Base-by-base conservation (phyloP, 2,797 vertebrate genomes). In the Botia almorhae region DNA sequence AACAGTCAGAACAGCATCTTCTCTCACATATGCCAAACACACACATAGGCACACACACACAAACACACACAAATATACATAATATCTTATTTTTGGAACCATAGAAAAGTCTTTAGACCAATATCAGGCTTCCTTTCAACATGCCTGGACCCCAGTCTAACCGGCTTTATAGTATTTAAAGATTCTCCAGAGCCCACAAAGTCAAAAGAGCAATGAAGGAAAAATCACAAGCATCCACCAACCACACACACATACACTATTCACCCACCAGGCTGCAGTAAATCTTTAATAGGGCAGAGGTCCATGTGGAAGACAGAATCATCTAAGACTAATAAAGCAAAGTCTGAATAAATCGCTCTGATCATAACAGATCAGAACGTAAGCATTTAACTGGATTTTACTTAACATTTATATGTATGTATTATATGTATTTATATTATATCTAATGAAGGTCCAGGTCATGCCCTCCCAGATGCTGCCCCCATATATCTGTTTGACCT, bases 201-300 rank as follows among this genome's bases (percentile, higher is more conserved):
- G 93, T 90, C 93, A 89, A 93, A 93, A 93, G 93, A 91, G 92
- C 91, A 92, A 91, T 89, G 90, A 89, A 89, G 89, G 83, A 88
- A 93, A 93, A 93, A 92, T 87, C 89, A 87, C 56, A 92, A 90
- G 91, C 90, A 92, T 93, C 90, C 88, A 78, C 90, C 94, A 92
- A 92, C 89, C 90, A 89, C 92, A 93, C 88, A 92, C 88, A 89
- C 93, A 93, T 94, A 93, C 39, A 43, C 93, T 93, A 94, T 94
- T 90, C 93, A 95, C 94, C 93, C 90, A 86, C 93, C 90, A 92
- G 87, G 93, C 92, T 87, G 83, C 93, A 93, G 95, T 96, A 96
- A 96, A 96, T 96, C 95, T 95, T 93, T 92, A 93, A 90, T 93
- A 94, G 92, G 90, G 89, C 93, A 90, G 90, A 93, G 92, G 91